phyloP scores from a whole-genome alignment of 2,113 vertebrate species.

The Craseonycteris thonglongyai region DNA sequence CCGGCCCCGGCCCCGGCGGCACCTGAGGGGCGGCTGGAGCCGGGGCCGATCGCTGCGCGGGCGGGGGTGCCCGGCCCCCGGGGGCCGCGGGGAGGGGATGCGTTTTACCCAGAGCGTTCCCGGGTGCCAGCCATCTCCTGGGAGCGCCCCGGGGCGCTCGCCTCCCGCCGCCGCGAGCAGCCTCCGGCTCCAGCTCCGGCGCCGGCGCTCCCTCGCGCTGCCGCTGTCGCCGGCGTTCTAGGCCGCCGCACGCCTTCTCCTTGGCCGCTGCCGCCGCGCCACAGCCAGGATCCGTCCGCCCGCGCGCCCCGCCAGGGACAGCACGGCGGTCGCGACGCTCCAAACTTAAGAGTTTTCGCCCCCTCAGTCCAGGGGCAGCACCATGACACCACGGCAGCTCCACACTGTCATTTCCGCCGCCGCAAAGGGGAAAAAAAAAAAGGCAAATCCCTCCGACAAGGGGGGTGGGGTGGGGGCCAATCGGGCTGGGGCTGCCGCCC shows the following conservation, averaged over 20 bases:
- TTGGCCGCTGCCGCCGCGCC: constrained; percentile 22
- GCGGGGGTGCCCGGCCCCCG: not conserved
- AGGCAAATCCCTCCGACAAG: constrained; percentile 45
- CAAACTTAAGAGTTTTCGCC: constrained; percentile 60
- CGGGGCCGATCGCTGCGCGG: not conserved
- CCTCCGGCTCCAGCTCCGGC: constrained; percentile 19
- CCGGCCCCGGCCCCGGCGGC: not conserved
- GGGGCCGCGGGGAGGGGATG: constrained; percentile 21
- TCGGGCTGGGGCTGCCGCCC: constrained; percentile 32
- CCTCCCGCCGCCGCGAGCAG: constrained; percentile 12
- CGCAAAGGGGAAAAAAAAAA: constrained; percentile 32
- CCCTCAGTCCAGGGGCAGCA: constrained; percentile 49
- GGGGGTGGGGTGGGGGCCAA: constrained; percentile 36
- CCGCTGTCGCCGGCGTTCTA: constrained; percentile 27
- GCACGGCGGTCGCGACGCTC: not conserved
- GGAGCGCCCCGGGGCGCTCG: not conserved
- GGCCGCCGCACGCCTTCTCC: constrained; percentile 61
- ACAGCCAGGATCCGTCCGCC: constrained; percentile 42
- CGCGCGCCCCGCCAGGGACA: constrained; percentile 10
- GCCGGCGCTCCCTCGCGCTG: constrained; percentile 5
- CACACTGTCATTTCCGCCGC: constrained; percentile 72
- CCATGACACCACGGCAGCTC: constrained; percentile 63
- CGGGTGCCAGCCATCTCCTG: constrained; percentile 52
- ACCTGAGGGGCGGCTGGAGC: constrained; percentile 41
- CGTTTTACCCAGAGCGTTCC: constrained; percentile 61